Conservation (phyloP, 2,888 invertebrate genomes). For the Baccha elongata region DNA sequence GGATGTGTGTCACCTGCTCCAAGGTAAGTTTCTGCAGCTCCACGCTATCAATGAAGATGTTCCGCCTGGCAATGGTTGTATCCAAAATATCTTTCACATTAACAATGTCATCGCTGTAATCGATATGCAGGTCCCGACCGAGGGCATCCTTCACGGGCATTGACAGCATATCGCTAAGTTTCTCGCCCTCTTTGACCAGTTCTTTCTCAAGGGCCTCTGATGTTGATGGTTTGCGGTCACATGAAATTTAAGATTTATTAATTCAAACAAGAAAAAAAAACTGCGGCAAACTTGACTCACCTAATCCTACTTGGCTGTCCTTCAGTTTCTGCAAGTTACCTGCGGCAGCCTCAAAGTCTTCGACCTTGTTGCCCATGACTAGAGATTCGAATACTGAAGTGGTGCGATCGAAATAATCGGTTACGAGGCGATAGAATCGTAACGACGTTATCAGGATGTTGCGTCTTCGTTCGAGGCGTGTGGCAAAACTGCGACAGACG, state of each 20-base stretch:
- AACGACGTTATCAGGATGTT: conserved; percentile 89
- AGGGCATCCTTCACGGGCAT: conserved; percentile 91
- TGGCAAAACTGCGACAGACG: conserved; percentile 90
- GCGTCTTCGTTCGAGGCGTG: conserved; percentile 88
- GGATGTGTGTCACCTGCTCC: conserved; percentile 90
- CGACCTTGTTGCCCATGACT: conserved; percentile 85
- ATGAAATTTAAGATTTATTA: conserved; percentile 60
- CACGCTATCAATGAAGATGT: conserved; percentile 89
- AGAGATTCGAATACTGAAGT: conserved; percentile 87
- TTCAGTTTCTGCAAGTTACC: conserved; percentile 85
- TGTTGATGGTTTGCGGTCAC: conserved; percentile 37
- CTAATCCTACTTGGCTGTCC: conserved; percentile 85
- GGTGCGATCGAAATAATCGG: conserved; percentile 88
- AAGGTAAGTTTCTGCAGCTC: conserved; percentile 90
- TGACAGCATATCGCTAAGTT: conserved; percentile 89
- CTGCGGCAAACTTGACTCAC: conserved; percentile 81
- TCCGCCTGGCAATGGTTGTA: conserved; percentile 87
- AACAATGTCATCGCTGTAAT: conserved; percentile 88
- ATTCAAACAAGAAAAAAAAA: background rate
- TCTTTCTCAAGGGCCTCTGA: conserved; percentile 84
- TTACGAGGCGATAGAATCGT: conserved; percentile 89
- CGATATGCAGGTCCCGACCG: conserved; percentile 87
- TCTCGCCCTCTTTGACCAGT: conserved; percentile 89
- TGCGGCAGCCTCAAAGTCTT: conserved; percentile 84
- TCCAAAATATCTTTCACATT: conserved; percentile 89